These are phyloP conservation scores for Corythaixoides concolor DNA, from an alignment of 2,113 vertebrate species.

Conservation along the genomic window DNA sequence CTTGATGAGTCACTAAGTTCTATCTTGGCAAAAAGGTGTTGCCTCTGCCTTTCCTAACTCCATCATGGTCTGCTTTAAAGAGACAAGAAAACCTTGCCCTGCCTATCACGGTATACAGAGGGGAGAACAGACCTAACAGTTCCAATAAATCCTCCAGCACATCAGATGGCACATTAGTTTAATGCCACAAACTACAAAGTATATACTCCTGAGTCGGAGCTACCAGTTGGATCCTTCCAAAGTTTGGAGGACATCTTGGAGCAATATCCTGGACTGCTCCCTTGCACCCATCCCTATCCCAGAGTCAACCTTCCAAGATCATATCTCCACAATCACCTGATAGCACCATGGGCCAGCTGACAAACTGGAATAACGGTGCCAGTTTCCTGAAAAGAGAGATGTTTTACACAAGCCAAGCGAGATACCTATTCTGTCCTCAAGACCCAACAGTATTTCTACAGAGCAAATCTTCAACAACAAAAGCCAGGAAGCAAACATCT, in stretches of 20 bases:
- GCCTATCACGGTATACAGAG: accelerated
- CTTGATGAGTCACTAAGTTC: background rate
- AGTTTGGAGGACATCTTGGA: background rate
- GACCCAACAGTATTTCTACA: background rate
- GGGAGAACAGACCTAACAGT: background rate
- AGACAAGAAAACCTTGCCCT: background rate
- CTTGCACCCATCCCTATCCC: background rate
- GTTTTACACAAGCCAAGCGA: background rate
- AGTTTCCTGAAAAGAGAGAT: background rate
- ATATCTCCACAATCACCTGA: background rate
- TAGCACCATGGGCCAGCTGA: background rate
- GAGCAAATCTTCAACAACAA: background rate
- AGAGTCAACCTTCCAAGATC: background rate
- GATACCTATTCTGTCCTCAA: background rate
- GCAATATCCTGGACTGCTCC: background rate
- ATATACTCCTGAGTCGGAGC: background rate
- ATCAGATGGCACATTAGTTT: background rate
- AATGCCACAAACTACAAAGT: background rate
- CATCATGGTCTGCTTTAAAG: accelerated
- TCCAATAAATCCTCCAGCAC: background rate
- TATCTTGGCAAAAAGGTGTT: background rate
- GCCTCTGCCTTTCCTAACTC: background rate
- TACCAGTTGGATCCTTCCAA: background rate
- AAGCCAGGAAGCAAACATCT: background rate
- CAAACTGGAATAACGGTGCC: background rate